Evolutionary conservation across 2,113 vertebrate genomes (phyloP).

Genomic region (Callocephalon fimbriatum): DNA sequence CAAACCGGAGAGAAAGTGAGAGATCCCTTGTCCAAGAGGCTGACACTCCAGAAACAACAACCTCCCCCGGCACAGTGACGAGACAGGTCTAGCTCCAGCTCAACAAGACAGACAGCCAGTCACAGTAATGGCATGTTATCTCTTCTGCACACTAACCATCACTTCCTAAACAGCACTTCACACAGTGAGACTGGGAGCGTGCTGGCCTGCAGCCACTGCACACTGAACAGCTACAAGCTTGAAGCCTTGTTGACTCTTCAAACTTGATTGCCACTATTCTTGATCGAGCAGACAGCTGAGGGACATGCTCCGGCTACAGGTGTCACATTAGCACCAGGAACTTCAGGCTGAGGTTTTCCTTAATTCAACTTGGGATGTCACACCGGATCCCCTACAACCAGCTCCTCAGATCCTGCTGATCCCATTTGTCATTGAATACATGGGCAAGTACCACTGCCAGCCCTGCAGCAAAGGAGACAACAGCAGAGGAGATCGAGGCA

Average conservation of each 20-base stretch:
- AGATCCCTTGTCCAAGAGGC: background rate
- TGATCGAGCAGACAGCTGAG: background rate
- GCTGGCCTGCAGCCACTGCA: background rate
- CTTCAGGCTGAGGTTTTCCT: background rate
- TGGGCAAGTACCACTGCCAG: background rate
- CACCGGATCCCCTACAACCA: background rate
- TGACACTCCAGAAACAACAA: background rate
- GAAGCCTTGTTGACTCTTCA: background rate
- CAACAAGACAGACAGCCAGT: background rate
- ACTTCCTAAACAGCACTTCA: background rate
- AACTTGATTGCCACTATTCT: background rate
- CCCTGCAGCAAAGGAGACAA: fast-evolving
- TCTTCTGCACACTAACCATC: background rate
- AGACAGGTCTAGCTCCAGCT: background rate
- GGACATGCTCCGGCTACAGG: background rate
- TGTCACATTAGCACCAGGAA: background rate
- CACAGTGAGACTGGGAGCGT: background rate
- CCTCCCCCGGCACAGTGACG: background rate
- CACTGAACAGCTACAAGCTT: background rate
- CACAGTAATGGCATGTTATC: background rate
- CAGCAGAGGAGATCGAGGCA: background rate
- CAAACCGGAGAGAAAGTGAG: background rate
- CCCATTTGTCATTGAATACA: background rate
- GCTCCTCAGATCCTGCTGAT: background rate
- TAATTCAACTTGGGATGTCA: background rate